These are phyloP conservation scores for Pelodiscus sinensis DNA, from an alignment of 2,113 vertebrate species.

Conservation along the genomic window DNA sequence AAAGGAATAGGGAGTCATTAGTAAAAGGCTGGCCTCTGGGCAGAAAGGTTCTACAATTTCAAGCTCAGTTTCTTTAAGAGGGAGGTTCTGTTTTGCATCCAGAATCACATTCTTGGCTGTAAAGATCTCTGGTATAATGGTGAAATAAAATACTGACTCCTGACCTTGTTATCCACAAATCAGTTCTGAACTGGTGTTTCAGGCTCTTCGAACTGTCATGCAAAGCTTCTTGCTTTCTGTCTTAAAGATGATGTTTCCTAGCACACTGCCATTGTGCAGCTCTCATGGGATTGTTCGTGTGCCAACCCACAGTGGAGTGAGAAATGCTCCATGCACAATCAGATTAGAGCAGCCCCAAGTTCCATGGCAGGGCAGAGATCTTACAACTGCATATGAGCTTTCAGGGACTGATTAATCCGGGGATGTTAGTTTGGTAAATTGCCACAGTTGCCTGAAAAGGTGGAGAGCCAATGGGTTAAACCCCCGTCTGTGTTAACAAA, in stretches of 20 bases:
- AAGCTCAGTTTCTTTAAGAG: not conserved
- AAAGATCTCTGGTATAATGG: not conserved
- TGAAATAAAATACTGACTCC: not conserved
- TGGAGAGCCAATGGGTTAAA: not conserved
- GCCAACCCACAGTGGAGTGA: not conserved
- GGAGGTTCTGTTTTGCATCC: not conserved
- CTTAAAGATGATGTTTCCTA: not conserved
- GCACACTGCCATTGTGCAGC: not conserved
- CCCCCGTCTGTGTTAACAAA: constrained; percentile 10
- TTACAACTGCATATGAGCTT: not conserved
- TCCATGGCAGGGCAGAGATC: not conserved
- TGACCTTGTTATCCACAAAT: not conserved
- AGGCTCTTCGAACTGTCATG: not conserved
- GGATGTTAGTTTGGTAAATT: constrained; percentile 1
- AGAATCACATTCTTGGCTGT: not conserved
- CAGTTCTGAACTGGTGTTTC: not conserved
- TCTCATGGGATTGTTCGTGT: not conserved
- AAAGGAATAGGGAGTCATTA: not conserved
- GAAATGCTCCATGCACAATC: not conserved
- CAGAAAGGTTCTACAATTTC: not conserved
- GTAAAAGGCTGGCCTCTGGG: not conserved
- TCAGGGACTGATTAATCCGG: not conserved
- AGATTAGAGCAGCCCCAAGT: not conserved
- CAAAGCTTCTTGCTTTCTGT: not conserved
- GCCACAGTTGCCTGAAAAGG: not conserved